Percentiles rank a stretch among this genome's conserved stretches.
Evolutionary conservation across 37 sponge, comb jelly and placozoan genomes (phyloP).

Genomic region (Lycopodina hypogea): DNA sequence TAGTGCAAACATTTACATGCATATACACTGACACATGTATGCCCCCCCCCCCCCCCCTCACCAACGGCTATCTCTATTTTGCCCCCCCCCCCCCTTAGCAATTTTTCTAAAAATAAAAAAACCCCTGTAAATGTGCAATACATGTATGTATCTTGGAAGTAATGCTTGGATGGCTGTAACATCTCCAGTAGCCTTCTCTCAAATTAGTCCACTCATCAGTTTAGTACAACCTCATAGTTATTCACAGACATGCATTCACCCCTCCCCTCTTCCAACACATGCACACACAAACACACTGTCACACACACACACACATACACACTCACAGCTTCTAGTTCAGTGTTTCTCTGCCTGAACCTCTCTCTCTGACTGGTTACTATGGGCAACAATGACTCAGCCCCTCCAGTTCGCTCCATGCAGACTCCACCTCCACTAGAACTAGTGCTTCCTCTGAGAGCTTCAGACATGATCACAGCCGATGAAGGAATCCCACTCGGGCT

Average conservation of each 20-base stretch:
- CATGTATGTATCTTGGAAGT: no score
- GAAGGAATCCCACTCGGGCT: slow-evolving; percentile 27
- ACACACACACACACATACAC: not conserved
- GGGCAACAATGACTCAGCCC: slow-evolving; percentile 74
- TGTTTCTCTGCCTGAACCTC: slow-evolving; percentile 81
- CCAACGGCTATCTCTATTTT: no score
- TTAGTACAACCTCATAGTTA: no score
- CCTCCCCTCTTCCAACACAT: not conserved
- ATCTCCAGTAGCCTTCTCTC: no score
- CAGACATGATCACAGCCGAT: slow-evolving; percentile 46
- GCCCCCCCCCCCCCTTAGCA: no score
- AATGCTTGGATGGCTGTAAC: no score
- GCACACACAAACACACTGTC: not conserved
- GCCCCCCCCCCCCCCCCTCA: no score
- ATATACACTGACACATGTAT: no score
- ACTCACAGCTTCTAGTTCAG: slow-evolving; percentile 79
- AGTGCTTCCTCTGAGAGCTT: slow-evolving; percentile 35
- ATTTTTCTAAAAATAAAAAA: no score
- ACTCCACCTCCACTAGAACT: not conserved
- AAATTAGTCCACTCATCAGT: no score
- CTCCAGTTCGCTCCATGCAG: not conserved
- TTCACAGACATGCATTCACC: not conserved
- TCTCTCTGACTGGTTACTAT: slow-evolving; percentile 95
- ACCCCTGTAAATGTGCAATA: no score
- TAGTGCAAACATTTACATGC: no score